These are phyloP conservation scores for Penaeus vannamei DNA, from an alignment of 1,140 invertebrate species.

Conservation along the genomic window DNA sequence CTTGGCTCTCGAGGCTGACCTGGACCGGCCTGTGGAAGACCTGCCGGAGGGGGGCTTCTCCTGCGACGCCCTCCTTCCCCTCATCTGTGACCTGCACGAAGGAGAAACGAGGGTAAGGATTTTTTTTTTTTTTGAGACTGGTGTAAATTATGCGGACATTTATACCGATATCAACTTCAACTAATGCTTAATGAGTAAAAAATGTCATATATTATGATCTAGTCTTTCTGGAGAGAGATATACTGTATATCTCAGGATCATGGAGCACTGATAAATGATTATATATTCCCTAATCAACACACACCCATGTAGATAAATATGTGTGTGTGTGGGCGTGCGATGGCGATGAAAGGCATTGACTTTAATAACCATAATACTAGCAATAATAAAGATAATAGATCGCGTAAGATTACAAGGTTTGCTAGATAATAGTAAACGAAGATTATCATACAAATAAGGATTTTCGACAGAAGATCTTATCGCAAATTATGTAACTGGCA, in stretches of 20 bases:
- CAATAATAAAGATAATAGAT: no score
- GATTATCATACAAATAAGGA: no score
- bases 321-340: neutral
- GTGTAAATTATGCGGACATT: neutral
- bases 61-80: slow-evolving; percentile 10
- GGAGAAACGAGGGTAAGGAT: neutral
- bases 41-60: slow-evolving; percentile 53
- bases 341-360: no score
- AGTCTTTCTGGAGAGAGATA: no score
- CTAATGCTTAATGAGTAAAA: no score
- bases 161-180: neutral
- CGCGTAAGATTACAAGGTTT: no score
- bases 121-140: neutral
- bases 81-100: slow-evolving; percentile 40
- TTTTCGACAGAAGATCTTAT: no score
- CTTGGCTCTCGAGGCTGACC: slow-evolving; percentile 45
- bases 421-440: no score
- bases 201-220: no score
- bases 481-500: neutral
- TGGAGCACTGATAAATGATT: no score
- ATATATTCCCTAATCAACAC: neutral
- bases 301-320: slow-evolving; percentile 1
- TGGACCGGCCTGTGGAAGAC: neutral
- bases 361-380: no score
- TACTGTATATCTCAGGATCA: no score